Evolutionary conservation across 2,113 vertebrate species (phyloP), one percentile per base, ranked within the genome.

Genomic region (Gadus chalcogrammus): DNA sequence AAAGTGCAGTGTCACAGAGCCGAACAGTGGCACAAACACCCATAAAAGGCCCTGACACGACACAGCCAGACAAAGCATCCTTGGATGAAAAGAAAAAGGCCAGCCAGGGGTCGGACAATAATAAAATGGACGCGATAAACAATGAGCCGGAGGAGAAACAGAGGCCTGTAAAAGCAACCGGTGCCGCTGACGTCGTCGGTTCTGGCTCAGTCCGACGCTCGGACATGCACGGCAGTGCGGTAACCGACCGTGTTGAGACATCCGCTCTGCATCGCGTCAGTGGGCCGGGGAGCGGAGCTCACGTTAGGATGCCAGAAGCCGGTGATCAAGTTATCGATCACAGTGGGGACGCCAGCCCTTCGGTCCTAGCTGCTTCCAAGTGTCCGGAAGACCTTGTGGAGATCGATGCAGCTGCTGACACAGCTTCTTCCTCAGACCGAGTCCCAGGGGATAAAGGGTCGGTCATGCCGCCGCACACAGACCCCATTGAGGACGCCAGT

Each of bases 31-130:
- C 42, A 66, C 74, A 67, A 69, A 79, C 68, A 58, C 20, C 78
- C 71, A 73, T 83, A 80, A 85, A 85, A 80, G 81, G 78, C 24
- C 60, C 80, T 62, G 72, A 79, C 76, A 71, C 65, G 31, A 79
- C 73, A 59, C 71, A 79, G 72, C 72, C 75, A 72, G 77, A 79
- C 70, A 69, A 71, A 77, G 76, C 71, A 67, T 60, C 70, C 53
- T 81, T 68, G 60, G 70, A 70, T 12, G 12, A 72, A 79, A 77
- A 80, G 77, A 77, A 72, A 69, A 55, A 70, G 64, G 61, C 60
- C 76, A 75, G 65, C 72, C 78, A 73, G 58, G 67, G 28, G 18
- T 77, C 17, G 28, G 78, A 38, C 64, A 74, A 66, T 64, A 58
- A 61, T 65, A 31, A 69, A 28, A n/a, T 67, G 53, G 69, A 77